Evolutionary conservation across 2,888 invertebrate genomes (phyloP).

Genomic region (Polyommatus icarus): DNA sequence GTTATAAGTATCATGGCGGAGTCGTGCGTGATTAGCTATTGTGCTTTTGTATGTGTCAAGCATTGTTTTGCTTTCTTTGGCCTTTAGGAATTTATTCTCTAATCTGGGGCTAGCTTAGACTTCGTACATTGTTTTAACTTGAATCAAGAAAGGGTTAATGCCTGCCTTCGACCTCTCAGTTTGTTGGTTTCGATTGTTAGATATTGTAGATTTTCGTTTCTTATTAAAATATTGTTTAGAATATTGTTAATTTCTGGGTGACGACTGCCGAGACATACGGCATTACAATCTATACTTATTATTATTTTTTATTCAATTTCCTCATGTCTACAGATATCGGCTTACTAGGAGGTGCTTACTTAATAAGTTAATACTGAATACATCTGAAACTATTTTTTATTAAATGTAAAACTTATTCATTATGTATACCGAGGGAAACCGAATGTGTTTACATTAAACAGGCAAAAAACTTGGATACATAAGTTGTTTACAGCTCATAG

Average conservation of each 20-base stretch:
- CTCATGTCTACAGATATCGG: no score
- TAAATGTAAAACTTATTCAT: background rate
- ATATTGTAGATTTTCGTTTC: no score
- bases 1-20: slow-evolving; percentile 37
- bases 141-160: background rate
- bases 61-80: slow-evolving; percentile 39
- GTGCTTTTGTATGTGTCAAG: slow-evolving; percentile 42
- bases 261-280: no score
- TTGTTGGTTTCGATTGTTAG: background rate
- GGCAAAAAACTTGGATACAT: background rate
- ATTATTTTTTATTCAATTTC: no score
- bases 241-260: background rate
- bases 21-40: slow-evolving; percentile 45
- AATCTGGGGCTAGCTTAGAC: slow-evolving; percentile 11
- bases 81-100: slow-evolving; percentile 35
- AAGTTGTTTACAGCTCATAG: slow-evolving; percentile 1
- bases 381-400: background rate
- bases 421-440: background rate
- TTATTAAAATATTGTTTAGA: background rate
- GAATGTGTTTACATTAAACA: background rate
- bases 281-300: no score
- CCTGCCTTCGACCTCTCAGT: background rate
- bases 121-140: slow-evolving; percentile 17
- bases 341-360: no score
- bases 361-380: no score